Conservation (phyloP, 2,888 invertebrate species). For the Sturmia bella region DNA sequence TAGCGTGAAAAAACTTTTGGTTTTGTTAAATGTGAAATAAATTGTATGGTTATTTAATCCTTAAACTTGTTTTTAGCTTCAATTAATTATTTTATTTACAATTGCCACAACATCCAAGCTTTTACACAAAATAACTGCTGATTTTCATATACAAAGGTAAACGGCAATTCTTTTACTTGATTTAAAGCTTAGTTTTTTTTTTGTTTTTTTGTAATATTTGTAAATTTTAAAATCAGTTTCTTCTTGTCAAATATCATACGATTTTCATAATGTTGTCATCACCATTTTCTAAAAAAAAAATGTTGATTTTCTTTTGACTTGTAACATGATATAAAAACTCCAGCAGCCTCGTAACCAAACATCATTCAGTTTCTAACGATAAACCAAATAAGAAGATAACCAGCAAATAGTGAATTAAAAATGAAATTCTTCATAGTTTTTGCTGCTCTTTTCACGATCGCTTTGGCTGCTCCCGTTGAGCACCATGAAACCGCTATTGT, state of each 20-base stretch:
- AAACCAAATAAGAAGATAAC: neutral
- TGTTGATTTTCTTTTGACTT: neutral
- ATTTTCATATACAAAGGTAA: conserved; percentile 22
- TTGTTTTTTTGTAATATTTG: conserved; percentile 26
- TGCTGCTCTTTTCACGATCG: conserved; percentile 72
- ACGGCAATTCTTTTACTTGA: conserved; percentile 45
- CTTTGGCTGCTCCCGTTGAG: conserved; percentile 72
- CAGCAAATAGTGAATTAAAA: conserved; percentile 19
- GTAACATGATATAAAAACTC: conserved; percentile 34
- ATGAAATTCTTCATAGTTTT: conserved; percentile 76
- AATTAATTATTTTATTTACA: no score
- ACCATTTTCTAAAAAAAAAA: neutral
- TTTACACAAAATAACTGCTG: no score
- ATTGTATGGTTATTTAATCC: no score
- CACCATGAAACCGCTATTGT: conserved; percentile 72
- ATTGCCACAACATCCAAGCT: no score
- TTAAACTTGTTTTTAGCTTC: no score
- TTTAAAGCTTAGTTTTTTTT: conserved; percentile 42
- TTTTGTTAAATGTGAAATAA: no score
- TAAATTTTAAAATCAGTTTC: conserved; percentile 28
- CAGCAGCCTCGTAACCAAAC: neutral
- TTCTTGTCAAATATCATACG: conserved; percentile 3
- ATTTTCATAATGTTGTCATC: conserved; percentile 43
- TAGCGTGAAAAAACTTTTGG: no score
- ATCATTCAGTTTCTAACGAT: conserved; percentile 27